Base-by-base conservation (phyloP, 2,888 invertebrate species). In the Pardosa pseudoannulata region DNA sequence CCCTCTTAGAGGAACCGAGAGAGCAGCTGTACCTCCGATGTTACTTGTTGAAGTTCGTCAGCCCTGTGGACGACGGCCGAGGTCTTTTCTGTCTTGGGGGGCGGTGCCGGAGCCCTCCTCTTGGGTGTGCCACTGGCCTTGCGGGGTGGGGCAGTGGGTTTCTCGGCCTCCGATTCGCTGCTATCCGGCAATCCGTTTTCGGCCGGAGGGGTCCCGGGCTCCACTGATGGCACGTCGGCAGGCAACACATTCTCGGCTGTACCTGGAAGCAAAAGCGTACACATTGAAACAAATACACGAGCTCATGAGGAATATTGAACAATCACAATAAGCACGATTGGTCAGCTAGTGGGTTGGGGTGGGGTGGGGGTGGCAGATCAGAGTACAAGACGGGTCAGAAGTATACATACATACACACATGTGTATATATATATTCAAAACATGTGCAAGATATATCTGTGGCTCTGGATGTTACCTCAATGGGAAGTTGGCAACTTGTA, bases 41-140 rank as follows among this genome's bases (percentile, higher is more conserved):
- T n/a, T 23, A 1, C 13, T 23, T 1, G 5, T 5, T 19, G 19
- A 1, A 56, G 23, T 5, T 83, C 83, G n/a, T 83, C 78, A 1
- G 73, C 56, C 29, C 78, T 78, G 41, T 89, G 88, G n/a, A 87
- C 86, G n/a, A 81, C 86, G 9, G 78, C 85, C 31, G 75, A 50
- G 6, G 89, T 88, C 46, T 88, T 88, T 11, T 79, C 88, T 31
- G 56, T 71, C 16, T 67, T 70, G n/a, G 79, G 72, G 62, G 23
- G 73, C 0, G 90, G 90, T 41, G 90, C 89, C 11, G 89, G 88
- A 16, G 90, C 90, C 5, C 90, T 90, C 87, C 89, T 90, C 65
- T 90, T 76, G 64, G 90, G 90, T 46, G 88, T 80, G 46, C 79
- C 81, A 31, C 83, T 67, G 2, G 74, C n/a, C 39, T 79, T 79